These are phyloP conservation scores for Plebejus argus DNA, from an alignment of 2,888 invertebrate genomes.

Conservation along the genomic window DNA sequence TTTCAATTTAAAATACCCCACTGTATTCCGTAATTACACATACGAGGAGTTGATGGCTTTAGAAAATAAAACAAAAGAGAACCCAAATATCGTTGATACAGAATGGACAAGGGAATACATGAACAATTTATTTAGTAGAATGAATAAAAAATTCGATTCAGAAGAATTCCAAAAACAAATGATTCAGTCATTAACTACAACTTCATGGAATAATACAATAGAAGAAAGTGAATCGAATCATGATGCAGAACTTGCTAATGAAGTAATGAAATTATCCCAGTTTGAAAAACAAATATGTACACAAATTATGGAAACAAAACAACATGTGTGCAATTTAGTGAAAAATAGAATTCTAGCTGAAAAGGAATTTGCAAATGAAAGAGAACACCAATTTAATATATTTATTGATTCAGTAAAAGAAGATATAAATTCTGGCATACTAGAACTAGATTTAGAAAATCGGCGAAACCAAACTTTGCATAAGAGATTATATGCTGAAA, in stretches of 20 bases:
- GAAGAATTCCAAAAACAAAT: constrained; percentile 75
- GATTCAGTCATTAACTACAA: constrained; percentile 68
- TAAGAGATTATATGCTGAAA: constrained; percentile 76
- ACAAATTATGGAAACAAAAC: constrained; percentile 82
- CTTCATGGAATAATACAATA: constrained; percentile 78
- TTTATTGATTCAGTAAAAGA: constrained; percentile 69
- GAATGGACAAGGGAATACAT: constrained; percentile 75
- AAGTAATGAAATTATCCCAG: constrained; percentile 81
- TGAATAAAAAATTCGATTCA: constrained; percentile 63
- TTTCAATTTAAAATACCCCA: constrained; percentile 61
- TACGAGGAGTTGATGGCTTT: constrained; percentile 64
- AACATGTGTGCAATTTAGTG: constrained; percentile 78
- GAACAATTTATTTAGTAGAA: constrained; percentile 69
- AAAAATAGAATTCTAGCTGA: constrained; percentile 77
- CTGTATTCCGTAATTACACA: constrained; percentile 63
- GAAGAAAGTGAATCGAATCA: constrained; percentile 75
- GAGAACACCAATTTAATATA: constrained; percentile 72
- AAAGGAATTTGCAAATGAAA: constrained; percentile 71
- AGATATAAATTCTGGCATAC: constrained; percentile 67
- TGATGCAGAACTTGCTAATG: constrained; percentile 75
- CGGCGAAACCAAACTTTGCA: constrained; percentile 76
- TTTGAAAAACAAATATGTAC: constrained; percentile 85
- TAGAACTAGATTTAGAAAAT: constrained; percentile 78
- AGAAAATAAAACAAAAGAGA: constrained; percentile 57
- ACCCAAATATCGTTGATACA: constrained; percentile 55